Evolutionary conservation across 2,888 invertebrate species (phyloP).

Genomic region (Agonopterix heracliana): DNA sequence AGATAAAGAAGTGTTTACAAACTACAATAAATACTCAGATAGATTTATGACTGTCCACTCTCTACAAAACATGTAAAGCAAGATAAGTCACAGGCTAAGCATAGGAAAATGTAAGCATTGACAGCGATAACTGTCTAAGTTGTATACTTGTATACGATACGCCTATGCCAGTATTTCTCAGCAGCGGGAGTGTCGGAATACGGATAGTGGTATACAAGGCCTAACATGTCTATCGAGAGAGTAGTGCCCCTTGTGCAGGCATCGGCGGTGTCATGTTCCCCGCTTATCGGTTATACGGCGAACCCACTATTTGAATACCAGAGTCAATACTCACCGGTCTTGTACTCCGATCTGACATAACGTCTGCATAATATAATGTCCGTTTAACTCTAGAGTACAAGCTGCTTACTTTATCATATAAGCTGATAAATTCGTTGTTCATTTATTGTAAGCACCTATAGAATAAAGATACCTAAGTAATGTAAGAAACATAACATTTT

Average conservation of each 20-base stretch:
- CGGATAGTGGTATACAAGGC: conserved; percentile 18
- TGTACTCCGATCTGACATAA: too few relatives aligned
- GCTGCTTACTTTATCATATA: too few relatives aligned
- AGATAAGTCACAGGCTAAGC: conserved; percentile 32
- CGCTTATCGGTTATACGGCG: conserved; percentile 47
- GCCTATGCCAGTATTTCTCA: conserved; percentile 12
- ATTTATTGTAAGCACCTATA: too few relatives aligned
- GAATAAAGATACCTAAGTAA: too few relatives aligned
- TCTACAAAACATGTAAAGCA: conserved; percentile 18
- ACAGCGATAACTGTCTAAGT: conserved; percentile 27
- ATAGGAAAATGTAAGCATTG: conserved; percentile 33
- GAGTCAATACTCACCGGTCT: conserved; percentile 38
- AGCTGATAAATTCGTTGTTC: too few relatives aligned
- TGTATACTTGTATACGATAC: conserved; percentile 27
- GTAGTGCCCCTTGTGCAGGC: conserved; percentile 24
- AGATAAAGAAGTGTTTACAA: conserved; percentile 13
- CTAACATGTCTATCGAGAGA: conserved; percentile 13
- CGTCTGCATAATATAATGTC: too few relatives aligned
- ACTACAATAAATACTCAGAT: conserved; percentile 1
- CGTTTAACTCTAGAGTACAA: too few relatives aligned
- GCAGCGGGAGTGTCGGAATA: conserved; percentile 13
- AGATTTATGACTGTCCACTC: conserved; percentile 6
- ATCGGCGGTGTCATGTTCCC: conserved; percentile 41
- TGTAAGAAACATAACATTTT: conserved; percentile 1
- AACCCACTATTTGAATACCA: conserved; percentile 48